Conservation (phyloP, 2,113 vertebrate species). For the Phrynosoma platyrhinos region DNA sequence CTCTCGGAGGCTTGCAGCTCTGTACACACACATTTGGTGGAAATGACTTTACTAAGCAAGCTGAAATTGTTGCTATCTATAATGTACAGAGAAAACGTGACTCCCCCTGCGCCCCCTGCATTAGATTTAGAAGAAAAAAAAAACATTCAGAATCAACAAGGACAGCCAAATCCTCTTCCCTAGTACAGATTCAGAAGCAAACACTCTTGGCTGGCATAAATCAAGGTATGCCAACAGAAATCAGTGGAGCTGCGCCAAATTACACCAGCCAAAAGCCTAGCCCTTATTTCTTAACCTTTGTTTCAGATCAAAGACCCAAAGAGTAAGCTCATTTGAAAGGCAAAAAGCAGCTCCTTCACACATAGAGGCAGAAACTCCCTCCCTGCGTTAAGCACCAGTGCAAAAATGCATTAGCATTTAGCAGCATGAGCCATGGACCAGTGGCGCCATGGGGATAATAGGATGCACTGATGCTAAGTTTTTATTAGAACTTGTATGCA, state of each 20-base stretch:
- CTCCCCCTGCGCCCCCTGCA: background rate
- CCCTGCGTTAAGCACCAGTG: background rate
- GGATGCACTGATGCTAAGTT: background rate
- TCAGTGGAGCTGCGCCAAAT: constrained; percentile 27
- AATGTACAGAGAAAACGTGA: background rate
- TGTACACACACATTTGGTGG: rapidly evolving
- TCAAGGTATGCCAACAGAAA: background rate
- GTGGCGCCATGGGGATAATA: rapidly evolving
- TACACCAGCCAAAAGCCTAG: constrained; percentile 23
- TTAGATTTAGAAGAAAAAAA: background rate
- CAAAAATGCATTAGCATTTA: background rate
- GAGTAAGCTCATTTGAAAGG: rapidly evolving
- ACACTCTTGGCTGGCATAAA: background rate
- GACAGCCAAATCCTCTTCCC: constrained; percentile 2
- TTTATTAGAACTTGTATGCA: background rate
- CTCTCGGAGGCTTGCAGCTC: background rate
- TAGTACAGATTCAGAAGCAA: background rate
- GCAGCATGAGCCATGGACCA: background rate
- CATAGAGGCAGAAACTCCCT: background rate
- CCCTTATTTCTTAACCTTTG: constrained; percentile 36
- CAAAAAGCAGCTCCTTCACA: background rate
- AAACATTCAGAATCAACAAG: background rate
- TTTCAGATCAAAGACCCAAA: constrained; percentile 34
- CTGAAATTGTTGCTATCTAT: background rate
- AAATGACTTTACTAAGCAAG: background rate